Evolutionary conservation across 2,113 vertebrate species (phyloP), one percentile per base, ranked within the genome.

Genomic region (Aleadryas rufinucha): DNA sequence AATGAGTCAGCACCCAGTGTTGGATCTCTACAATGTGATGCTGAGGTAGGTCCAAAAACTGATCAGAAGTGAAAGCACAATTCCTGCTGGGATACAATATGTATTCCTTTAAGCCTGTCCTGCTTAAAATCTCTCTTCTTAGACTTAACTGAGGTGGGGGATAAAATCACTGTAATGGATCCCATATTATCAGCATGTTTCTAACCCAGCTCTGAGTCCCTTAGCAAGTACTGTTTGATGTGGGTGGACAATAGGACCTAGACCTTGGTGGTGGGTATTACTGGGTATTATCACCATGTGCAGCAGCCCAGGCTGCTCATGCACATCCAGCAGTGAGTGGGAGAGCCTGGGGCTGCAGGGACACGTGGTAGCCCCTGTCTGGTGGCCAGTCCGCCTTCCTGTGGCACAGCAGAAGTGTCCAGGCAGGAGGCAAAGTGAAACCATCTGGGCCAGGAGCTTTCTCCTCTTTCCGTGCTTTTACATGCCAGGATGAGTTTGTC

Each of bases 361-460:
- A 21, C 4, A 4, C 0, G 0, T 20, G 30, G 12, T 9, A 27
- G 65, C 42, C 57, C 39, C 61, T 3, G n/a, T 4, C 39, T 33
- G 52, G 33, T 49, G 30, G 33, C 49, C 47, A 16, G 8, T 20
- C 44, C 45, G 45, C 53, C 83, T 76, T 71, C 31, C 49, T 2
- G 0, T 14, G 57, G 26, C 75, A 68, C 76, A 2, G 9, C 15
- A 47, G 49, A 59, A 41, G 20, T 20, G 18, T 44, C 66, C 35
- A 19, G 63, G 33, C 59, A 35, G 80, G 87, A 72, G 63, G 68
- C 59, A 80, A 64, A 87, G 49, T 15, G 50, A 80, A 74, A 33
- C 94, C 90, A 68, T 50, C 84, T 86, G 92, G 71, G 66, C 26
- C 41, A 7, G 53, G 39, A 83, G 47, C 66, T 11, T 10, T 61